phyloP scores from a whole-genome alignment of 2,797 vertebrate species.

The Bucorvus abyssinicus region DNA sequence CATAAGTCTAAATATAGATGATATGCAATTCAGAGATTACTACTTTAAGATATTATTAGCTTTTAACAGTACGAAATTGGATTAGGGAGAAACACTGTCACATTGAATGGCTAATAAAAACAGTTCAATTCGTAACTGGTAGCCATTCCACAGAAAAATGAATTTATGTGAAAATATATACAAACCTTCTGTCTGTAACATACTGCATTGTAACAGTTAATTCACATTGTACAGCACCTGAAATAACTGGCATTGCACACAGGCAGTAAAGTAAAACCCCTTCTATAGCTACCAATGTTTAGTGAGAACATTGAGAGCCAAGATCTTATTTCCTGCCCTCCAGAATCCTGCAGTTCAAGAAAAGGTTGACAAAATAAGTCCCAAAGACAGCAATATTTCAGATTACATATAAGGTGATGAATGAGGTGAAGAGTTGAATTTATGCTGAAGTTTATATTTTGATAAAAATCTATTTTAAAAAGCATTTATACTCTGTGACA shows the following conservation, averaged over 20 bases:
- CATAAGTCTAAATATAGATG: neutral
- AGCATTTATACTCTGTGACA: neutral
- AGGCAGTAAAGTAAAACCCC: neutral
- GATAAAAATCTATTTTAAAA: constrained; percentile 60
- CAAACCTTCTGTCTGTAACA: neutral
- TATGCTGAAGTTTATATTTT: constrained; percentile 51
- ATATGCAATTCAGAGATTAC: neutral
- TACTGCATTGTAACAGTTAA: neutral
- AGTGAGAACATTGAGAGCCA: neutral
- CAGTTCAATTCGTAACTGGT: neutral
- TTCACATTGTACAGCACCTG: neutral
- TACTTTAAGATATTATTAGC: neutral
- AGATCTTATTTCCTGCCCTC: constrained; percentile 2
- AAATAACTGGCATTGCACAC: neutral
- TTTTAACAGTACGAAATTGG: neutral
- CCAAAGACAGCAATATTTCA: constrained; percentile 21
- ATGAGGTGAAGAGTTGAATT: constrained; percentile 24
- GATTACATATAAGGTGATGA: constrained; percentile 24
- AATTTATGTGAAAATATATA: neutral
- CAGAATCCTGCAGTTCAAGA: constrained; percentile 2
- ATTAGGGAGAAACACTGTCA: neutral
- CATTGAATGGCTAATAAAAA: neutral
- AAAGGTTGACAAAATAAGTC: constrained; percentile 24
- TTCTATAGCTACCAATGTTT: neutral
- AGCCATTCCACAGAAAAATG: neutral